Base-by-base conservation (phyloP, 1,140 invertebrate species). In the Eulimnadia texana region DNA sequence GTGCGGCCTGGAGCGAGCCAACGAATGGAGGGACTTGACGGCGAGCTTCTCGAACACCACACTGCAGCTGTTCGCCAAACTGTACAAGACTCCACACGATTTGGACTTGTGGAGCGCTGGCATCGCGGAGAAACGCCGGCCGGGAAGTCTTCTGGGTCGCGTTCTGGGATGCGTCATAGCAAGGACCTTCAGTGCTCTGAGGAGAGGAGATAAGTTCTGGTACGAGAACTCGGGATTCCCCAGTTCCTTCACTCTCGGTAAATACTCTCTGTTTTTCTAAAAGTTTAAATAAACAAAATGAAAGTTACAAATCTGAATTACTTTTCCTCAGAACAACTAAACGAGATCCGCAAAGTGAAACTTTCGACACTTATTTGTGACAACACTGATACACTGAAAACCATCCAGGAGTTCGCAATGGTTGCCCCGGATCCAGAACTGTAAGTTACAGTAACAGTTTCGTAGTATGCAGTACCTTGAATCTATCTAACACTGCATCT, bases 201-300 rank as follows among this genome's bases (percentile, higher is more conserved):
- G 77, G 60, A 68, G 69, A 65, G 82, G 80, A 28, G 81, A 82
- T 68, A 66, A 80, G 27, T 82, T 78, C 68, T 82, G 78, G 74
- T 82, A 78, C 65, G 80, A 81, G 66, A 77, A 77, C 57, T 52
- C 62, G 0, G 66, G 67, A n/a, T 67, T 61, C 56, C 68, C 70
- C 0, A 69, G 67, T 11, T 65, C 66, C 9, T 72, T 72, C 58
- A 69, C 69, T 10, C 67, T 63, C 58, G 69, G 71, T 72, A 54
- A 68, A 63, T 64, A 13, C 56, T n/a, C n/a, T n/a, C n/a, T n/a
- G n/a, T n/a, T n/a, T n/a, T n/a, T n/a, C n/a, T n/a, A n/a, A n/a
- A n/a, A n/a, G n/a, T n/a, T n/a, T n/a, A n/a, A n/a, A n/a, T n/a
- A n/a, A n/a, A n/a, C n/a, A n/a, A n/a, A n/a, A n/a, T n/a, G n/a